These are phyloP conservation scores for Xenentodon cancila DNA, from an alignment of 2,797 vertebrate genomes.

Conservation along the genomic window DNA sequence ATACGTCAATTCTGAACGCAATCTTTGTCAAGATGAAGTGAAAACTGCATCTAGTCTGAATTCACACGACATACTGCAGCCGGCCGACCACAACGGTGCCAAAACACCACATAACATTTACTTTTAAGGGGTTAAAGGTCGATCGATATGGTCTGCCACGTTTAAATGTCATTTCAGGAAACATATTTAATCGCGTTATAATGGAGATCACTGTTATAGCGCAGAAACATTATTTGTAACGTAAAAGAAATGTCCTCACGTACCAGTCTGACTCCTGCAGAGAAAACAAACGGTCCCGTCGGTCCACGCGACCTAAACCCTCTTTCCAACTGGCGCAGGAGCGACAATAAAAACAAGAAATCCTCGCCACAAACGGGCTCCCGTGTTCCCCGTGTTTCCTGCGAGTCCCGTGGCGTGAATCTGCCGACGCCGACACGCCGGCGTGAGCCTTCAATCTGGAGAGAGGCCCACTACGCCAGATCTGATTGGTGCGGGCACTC, in stretches of 20 bases:
- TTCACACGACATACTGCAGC: too few species aligned
- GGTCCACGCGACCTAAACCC: neutral
- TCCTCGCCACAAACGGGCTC: neutral
- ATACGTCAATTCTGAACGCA: too few species aligned
- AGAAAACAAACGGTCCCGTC: neutral
- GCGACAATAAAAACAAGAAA: conserved; percentile 3
- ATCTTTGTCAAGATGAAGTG: too few species aligned
- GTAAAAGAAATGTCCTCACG: conserved; percentile 22
- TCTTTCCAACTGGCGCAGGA: neutral
- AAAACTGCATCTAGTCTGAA: too few species aligned
- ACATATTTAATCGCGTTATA: neutral
- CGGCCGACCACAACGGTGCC: too few species aligned
- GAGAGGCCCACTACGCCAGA: conserved; percentile 54
- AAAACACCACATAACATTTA: neutral
- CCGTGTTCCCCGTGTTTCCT: conserved; percentile 13
- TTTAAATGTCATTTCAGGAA: neutral
- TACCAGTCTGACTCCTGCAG: conserved; percentile 31
- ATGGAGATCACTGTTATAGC: too few species aligned
- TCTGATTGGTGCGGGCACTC: conserved; percentile 38
- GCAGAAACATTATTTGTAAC: neutral
- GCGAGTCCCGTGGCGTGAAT: conserved; percentile 41
- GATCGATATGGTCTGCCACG: neutral
- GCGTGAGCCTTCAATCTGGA: conserved; percentile 22
- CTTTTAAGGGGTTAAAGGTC: neutral
- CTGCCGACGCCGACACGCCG: conserved; percentile 36